These are phyloP conservation scores for Cyprinus carpio DNA, from an alignment of 2,113 vertebrate genomes.

Conservation along the genomic window DNA sequence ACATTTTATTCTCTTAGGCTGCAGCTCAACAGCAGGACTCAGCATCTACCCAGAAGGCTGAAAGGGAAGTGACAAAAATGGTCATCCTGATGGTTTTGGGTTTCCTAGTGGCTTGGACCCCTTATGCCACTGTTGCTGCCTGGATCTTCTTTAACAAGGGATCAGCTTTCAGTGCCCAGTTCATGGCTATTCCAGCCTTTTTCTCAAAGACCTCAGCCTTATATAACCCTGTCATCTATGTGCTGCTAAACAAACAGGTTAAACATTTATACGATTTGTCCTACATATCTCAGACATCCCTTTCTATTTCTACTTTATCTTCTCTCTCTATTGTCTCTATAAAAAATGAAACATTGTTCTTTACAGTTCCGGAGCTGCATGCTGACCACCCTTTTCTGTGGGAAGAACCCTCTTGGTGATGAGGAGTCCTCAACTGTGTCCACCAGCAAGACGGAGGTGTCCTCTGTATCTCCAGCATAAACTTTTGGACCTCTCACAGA, in stretches of 20 bases:
- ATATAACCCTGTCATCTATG: constrained; percentile 66
- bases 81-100: constrained; percentile 78
- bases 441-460: constrained; percentile 76
- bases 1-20: constrained; percentile 60
- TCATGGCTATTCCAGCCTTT: constrained; percentile 75
- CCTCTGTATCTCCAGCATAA: constrained; percentile 67
- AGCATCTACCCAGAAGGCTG: constrained; percentile 72
- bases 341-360: not conserved
- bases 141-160: constrained; percentile 79
- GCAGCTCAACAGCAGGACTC: constrained; percentile 77
- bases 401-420: constrained; percentile 74
- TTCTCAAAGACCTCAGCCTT: constrained; percentile 77
- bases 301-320: not conserved
- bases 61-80: constrained; percentile 76
- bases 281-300: not conserved
- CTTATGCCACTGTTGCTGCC: constrained; percentile 72
- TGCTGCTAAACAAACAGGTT: constrained; percentile 64
- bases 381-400: constrained; percentile 73
- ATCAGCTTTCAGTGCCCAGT: constrained; percentile 67
- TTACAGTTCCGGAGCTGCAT: constrained; percentile 80
- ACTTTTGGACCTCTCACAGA: constrained; percentile 22
- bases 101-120: constrained; percentile 74
- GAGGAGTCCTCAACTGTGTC: constrained; percentile 68
- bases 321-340: not conserved
- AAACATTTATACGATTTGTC: not conserved